Base-by-base conservation (phyloP, 2,888 invertebrate genomes). In the Mimachlamys varia region DNA sequence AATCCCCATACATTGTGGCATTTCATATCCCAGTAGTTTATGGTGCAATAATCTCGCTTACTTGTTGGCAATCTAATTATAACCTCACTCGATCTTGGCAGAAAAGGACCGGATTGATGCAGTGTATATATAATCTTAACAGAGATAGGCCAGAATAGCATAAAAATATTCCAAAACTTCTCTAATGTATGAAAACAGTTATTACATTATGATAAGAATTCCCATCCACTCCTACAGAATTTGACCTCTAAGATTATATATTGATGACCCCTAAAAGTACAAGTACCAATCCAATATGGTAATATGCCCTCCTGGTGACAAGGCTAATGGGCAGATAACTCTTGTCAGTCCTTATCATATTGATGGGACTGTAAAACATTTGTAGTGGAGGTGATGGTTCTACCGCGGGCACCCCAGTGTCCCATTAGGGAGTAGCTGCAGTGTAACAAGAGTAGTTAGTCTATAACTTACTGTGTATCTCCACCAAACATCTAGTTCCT, bases 311-410 rank as follows among this genome's bases (percentile, higher is more conserved):
- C 76, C 76, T 33, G 76, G 27, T 27, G 27, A 76, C 76, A 76
- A 13, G 12, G 13, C 76, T 76, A 76, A 76, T 76, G 76, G 76
- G 76, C 76, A 76, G 76, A 76, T 76, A 76, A 76, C 76, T 76
- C 76, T 76, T 22, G 62, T 62, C 62, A 62, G n/a, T 53, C 7
- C 62, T 62, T 76, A 76, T 76, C 76, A 76, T 76, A 76, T 76
- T 76, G 76, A 76, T 76, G 76, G 27, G 10, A 33, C 12, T 33
- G 76, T 76, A 33, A 33, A 10, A 33, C 22, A 62, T 62, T 62
- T 62, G 62, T 62, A 44, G 44, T 44, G 44, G 44, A 44, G 62
- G 22, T 62, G 22, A 7, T n/a, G 62, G 7, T 22, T 22, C 62
- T 62, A 62, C 76, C 13, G 76, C 13, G 33, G 13, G 19, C 76